phyloP scores from a whole-genome alignment of 2,888 invertebrate genomes.

The Trachelus stipa region DNA sequence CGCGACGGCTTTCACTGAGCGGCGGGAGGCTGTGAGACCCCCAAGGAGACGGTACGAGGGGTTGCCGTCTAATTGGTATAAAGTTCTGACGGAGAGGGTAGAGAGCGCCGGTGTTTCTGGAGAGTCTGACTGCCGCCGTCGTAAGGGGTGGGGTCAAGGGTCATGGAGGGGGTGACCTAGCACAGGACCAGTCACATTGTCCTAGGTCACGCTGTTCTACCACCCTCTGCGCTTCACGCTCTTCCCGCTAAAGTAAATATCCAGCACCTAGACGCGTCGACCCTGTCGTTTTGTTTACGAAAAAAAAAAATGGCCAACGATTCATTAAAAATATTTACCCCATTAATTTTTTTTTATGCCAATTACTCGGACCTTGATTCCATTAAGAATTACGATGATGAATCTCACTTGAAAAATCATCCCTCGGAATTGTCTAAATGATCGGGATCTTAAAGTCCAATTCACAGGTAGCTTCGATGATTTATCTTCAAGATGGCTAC shows the following conservation, averaged over 20 bases:
- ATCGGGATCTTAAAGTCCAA: background rate
- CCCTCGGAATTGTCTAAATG: background rate
- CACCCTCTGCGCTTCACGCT: background rate
- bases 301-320: background rate
- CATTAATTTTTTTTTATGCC: background rate
- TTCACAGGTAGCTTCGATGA: background rate
- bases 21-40: conserved; percentile 4
- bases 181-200: conserved; percentile 35
- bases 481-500: background rate
- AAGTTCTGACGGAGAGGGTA: conserved; percentile 33
- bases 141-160: background rate
- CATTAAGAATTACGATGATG: background rate
- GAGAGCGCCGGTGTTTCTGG: background rate
- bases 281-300: background rate
- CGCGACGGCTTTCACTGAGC: background rate
- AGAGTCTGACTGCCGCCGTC: background rate
- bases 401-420: background rate
- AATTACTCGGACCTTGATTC: background rate
- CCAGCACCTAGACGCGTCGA: background rate
- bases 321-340: background rate
- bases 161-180: conserved; percentile 19
- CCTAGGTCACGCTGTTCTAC: conserved; percentile 37
- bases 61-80: conserved; percentile 32
- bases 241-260: background rate
- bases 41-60: conserved; percentile 17